Evolutionary conservation across 2,797 vertebrate genomes (phyloP).

Genomic region (Caiman crocodilus): DNA sequence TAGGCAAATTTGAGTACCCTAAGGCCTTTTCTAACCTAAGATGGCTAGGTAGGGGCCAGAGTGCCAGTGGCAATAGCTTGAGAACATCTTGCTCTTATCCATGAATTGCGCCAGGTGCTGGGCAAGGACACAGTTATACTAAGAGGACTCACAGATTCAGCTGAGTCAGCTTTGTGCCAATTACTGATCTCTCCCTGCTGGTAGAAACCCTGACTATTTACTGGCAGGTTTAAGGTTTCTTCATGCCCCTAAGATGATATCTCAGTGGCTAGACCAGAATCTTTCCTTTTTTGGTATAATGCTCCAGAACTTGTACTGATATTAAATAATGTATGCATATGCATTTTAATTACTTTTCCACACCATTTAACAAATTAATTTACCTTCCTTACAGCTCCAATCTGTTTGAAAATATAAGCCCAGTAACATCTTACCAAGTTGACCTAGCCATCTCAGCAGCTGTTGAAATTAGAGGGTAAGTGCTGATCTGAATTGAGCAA

Average conservation of each 20-base stretch:
- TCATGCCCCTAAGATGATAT: neutral
- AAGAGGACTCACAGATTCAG: neutral
- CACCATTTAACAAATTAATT: neutral
- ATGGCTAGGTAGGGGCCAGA: neutral
- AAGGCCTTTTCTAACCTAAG: no score
- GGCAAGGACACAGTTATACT: neutral
- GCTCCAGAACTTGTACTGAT: neutral
- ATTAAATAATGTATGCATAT: neutral
- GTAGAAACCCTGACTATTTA: neutral
- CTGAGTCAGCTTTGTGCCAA: neutral
- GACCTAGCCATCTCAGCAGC: conserved; percentile 90
- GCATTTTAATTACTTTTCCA: neutral
- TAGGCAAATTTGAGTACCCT: neutral
- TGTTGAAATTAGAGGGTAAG: conserved; percentile 95
- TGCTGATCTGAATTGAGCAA: neutral
- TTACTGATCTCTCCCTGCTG: accelerated
- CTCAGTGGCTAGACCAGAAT: neutral
- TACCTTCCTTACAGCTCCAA: conserved; percentile 88
- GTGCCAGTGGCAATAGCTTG: neutral
- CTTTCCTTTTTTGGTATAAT: neutral
- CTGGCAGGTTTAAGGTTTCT: neutral
- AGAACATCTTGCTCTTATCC: neutral
- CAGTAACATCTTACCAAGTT: conserved; percentile 84
- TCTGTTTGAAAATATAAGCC: conserved; percentile 89
- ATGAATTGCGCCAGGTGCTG: neutral